Percentiles rank a stretch among this genome's conserved stretches.
These are phyloP conservation scores for Mallotus villosus DNA, from an alignment of 2,797 vertebrate species.

Conservation along the genomic window DNA sequence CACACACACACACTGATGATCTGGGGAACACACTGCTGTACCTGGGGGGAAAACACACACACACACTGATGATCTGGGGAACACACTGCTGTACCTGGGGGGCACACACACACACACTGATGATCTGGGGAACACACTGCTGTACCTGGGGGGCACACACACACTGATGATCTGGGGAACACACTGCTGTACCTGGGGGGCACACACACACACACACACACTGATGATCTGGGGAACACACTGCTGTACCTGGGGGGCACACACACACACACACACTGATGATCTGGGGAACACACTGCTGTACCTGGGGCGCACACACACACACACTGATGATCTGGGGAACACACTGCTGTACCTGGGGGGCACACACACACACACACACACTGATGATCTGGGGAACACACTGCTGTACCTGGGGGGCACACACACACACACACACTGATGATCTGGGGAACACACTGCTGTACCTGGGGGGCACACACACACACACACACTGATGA, in stretches of 20 bases:
- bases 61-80: constrained; percentile 87
- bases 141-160: constrained; percentile 77
- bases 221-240: constrained; percentile 96
- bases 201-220: neutral
- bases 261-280: too few species aligned
- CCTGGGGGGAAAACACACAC: too few species aligned
- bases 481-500: too few species aligned
- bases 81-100: constrained; percentile 90
- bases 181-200: constrained; percentile 88
- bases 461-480: constrained; percentile 80
- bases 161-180: constrained; percentile 89
- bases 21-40: too few species aligned
- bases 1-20: neutral
- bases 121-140: constrained; percentile 94
- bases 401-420: constrained; percentile 88
- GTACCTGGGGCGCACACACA: constrained; percentile 76
- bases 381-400: too few species aligned
- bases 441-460: constrained; percentile 95
- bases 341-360: constrained; percentile 93
- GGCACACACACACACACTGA: constrained; percentile 6
- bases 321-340: too few species aligned
- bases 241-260: constrained; percentile 83
- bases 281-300: constrained; percentile 94
- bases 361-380: constrained; percentile 10
- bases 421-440: neutral